phyloP scores from a whole-genome alignment of 2,113 vertebrate genomes.

The Festucalex cinctus region DNA sequence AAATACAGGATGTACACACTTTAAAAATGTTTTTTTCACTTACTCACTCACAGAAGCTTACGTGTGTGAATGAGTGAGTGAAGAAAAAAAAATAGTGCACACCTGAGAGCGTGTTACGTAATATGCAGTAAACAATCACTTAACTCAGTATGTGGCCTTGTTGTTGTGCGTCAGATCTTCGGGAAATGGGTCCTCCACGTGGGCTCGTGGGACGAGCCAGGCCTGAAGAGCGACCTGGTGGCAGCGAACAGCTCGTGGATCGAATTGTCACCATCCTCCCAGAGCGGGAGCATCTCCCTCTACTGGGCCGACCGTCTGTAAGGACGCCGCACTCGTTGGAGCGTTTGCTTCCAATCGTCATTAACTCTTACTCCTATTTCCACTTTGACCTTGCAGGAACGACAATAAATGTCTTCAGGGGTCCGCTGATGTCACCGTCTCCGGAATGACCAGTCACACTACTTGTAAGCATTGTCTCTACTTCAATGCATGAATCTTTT shows the following conservation, averaged over 20 bases:
- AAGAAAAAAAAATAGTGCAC: no score
- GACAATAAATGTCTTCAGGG: constrained; percentile 62
- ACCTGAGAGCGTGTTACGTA: no score
- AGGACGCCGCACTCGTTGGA: constrained; percentile 2
- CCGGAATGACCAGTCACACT: constrained; percentile 58
- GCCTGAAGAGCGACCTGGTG: constrained; percentile 51
- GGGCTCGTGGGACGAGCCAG: constrained; percentile 48
- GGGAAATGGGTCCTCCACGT: constrained; percentile 67
- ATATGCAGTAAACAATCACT: not conserved
- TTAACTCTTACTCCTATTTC: not conserved
- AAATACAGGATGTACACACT: no score
- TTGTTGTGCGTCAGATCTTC: constrained; percentile 47
- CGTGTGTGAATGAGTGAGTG: no score
- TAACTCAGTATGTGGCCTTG: not conserved
- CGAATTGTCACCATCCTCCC: constrained; percentile 51
- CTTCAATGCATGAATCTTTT: not conserved
- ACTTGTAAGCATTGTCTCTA: constrained; percentile 39
- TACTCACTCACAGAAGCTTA: no score
- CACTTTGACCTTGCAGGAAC: constrained; percentile 25
- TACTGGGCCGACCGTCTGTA: constrained; percentile 70
- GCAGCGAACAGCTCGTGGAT: constrained; percentile 61
- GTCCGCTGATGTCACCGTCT: constrained; percentile 53
- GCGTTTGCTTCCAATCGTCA: not conserved
- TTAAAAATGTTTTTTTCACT: no score
- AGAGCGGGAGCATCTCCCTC: constrained; percentile 44